Evolutionary conservation across 1,140 invertebrate genomes (phyloP).

Genomic region (Galleria mellonella): DNA sequence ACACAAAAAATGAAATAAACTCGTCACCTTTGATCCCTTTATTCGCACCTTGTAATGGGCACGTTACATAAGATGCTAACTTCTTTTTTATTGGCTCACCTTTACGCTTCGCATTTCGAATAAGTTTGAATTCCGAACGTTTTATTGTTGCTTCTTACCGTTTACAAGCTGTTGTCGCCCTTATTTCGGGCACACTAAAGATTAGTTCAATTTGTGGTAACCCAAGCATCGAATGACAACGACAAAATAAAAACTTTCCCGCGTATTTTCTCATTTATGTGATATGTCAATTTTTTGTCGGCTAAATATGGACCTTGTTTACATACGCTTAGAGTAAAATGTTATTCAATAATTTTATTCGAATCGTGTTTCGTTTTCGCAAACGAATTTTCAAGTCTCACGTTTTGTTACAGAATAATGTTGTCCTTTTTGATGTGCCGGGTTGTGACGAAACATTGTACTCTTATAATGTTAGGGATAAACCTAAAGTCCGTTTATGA

Average conservation of each 20-base stretch:
- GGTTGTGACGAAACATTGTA: conserved; percentile 43
- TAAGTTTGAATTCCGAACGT: conserved; percentile 66
- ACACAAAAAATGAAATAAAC: conserved; percentile 12
- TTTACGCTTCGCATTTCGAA: conserved; percentile 58
- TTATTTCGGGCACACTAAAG: conserved; percentile 12
- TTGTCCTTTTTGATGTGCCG: conserved; percentile 54
- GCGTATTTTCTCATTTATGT: conserved; percentile 18
- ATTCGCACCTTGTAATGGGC: conserved; percentile 48
- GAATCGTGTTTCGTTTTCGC: background rate
- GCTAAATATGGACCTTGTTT: conserved; percentile 12
- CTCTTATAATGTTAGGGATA: conserved; percentile 61
- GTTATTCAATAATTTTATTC: background rate
- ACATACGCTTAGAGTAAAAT: conserved; percentile 4
- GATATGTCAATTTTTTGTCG: conserved; percentile 13
- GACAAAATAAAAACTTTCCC: conserved; percentile 65
- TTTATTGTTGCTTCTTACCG: conserved; percentile 37
- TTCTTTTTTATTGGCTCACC: conserved; percentile 68
- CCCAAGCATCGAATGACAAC: conserved; percentile 45
- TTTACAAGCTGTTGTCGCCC: conserved; percentile 15
- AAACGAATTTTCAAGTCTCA: conserved; percentile 29
- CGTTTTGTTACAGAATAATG: conserved; percentile 54
- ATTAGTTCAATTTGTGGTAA: conserved; percentile 14
- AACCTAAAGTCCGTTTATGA: conserved; percentile 64
- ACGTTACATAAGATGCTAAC: conserved; percentile 61
- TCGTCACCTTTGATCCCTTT: conserved; percentile 38